Base-by-base conservation (phyloP, 2,888 invertebrate species). In the Rhyacophila evoluta region DNA sequence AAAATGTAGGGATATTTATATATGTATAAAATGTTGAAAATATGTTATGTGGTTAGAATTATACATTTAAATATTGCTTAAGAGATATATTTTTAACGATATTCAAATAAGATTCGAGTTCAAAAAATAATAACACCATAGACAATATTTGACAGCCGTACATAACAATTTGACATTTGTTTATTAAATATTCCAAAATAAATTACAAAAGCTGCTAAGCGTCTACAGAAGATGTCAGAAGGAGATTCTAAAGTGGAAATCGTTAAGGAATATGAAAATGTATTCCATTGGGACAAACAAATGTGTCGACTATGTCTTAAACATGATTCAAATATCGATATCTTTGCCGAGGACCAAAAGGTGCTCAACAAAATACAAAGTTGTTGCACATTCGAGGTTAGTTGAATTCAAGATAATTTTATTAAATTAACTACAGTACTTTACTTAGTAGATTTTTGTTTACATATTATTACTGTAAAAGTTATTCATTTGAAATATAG, bases 281-380 rank as follows among this genome's bases (percentile, higher is more conserved):
- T 55, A 25, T 55, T 55, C 10, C 55, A 55, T 19, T 55, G 55
- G 55, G 55, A 69, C 19, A 69, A 69, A 6, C 28, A 74, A 33
- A 74, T 72, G 38, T 78, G 78, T 15, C 74, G 78, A 41, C 74
- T 78, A 74, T 78, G 78, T 73, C 70, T 78, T 27, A 55, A 29
- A 29, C 36, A 78, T 68, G 78, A 74, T 41, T 74, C 70, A 4
- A 70, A 33, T n/a, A 36, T 74, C 41, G 68, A 74, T 41, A 78
- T 78, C 19, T 78, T 78, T 36, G 29, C 33, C 19, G 70, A 67
- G 15, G 77, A 78, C 15, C 41, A 25, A 33, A 33, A 28, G n/a
- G 39, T 78, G 15, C 33, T 74, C 8, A 39, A 74, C 28, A 74
- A 78, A 70, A 74, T 78, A 69, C 78, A 78, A 33, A 70, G 74